Evolutionary conservation across 2,888 invertebrate species (phyloP), one percentile per base, ranked within the genome.

Genomic region (Apantesis nais): DNA sequence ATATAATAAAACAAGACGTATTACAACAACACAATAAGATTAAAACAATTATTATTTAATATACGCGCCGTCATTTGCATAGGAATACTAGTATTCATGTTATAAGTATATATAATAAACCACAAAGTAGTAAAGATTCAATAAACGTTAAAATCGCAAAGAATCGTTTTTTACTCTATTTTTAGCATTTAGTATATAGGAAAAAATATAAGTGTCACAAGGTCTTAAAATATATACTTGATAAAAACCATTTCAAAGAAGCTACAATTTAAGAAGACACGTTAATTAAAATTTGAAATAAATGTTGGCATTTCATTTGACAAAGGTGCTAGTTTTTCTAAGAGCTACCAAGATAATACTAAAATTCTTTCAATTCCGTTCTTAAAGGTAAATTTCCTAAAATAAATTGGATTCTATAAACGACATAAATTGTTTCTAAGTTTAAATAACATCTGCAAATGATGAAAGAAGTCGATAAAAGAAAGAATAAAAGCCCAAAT

Each of bases 341-440:
- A 67, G 66, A 70, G 73, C 11, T 9, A 61, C 64, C 68, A 74
- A 41, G 63, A 68, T 68, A 55, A 62, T 19, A 12, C 58, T 14
- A 22, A 60, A 63, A 63, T 61, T 67, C 62, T 12, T 12, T 12
- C 25, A 58, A 70, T 71, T 67, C 52, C 44, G 29, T 34, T n/a
- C 70, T 66, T 68, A 52, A 72, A 71, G 68, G 52, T 62, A 77
- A 79, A 77, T 77, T 73, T 72, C 67, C n/a, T 71, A 44, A 79
- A 77, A 75, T 74, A 70, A 80, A 76, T 82, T 74, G 60, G 64
- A 75, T 72, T 78, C 67, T 73, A 62, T 71, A 69, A 82, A 81
- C 68, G 74, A 76, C 67, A 67, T 73, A 76, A 81, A 79, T 76
- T 76, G 74, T 73, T 67, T 52, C 60, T 66, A 77, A 73, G 72